phyloP scores from a whole-genome alignment of 2,888 invertebrate genomes.

The Agrotis exclamationis region DNA sequence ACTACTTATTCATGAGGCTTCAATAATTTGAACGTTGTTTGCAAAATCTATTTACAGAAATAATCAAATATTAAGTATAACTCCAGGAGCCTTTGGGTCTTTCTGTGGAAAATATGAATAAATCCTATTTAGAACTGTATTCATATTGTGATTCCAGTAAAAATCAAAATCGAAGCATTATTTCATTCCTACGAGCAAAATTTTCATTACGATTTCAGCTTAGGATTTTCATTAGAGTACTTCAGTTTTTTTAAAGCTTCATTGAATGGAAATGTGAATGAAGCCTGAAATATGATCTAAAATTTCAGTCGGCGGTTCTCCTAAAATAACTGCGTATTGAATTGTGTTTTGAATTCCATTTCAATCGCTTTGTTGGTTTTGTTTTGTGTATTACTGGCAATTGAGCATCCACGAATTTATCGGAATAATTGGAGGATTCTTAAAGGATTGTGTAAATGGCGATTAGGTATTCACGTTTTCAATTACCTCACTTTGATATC shows the following conservation, averaged over 20 bases:
- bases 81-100: background rate
- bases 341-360: conserved; percentile 21
- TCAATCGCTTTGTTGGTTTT: background rate
- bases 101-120: background rate
- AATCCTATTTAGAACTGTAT: conserved; percentile 1
- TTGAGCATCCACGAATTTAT: too few species aligned
- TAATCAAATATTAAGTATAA: background rate
- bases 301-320: background rate
- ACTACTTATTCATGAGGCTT: too few species aligned
- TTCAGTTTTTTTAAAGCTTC: conserved; percentile 14
- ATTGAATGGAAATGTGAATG: background rate
- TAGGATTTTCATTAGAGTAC: background rate
- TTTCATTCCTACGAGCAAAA: background rate
- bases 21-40: too few species aligned
- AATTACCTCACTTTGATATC: too few species aligned
- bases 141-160: background rate
- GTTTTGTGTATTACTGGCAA: background rate
- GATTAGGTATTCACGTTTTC: background rate
- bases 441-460: background rate
- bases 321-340: conserved; percentile 25
- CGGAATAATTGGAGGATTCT: background rate
- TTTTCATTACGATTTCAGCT: conserved; percentile 7
- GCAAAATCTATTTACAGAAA: background rate
- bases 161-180: background rate
- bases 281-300: conserved; percentile 28